Percentiles rank a stretch among this genome's conserved stretches.
These are phyloP conservation scores for Bungarus multicinctus DNA, from an alignment of 2,113 vertebrate genomes.

Conservation along the genomic window DNA sequence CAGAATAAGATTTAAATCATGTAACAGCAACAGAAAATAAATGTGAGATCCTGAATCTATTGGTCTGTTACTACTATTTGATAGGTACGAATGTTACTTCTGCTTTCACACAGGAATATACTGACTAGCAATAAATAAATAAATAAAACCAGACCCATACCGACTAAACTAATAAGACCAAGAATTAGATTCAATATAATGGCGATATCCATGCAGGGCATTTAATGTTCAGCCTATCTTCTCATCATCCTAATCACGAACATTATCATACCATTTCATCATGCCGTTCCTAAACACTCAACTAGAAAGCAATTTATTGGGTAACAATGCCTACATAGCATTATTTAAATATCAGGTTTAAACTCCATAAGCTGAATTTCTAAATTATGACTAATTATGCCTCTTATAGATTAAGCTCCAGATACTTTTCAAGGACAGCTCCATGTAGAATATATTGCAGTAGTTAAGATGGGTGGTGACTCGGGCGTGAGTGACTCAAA, in stretches of 20 bases:
- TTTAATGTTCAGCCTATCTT: not conserved
- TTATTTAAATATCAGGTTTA: not conserved
- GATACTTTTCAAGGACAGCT: not conserved
- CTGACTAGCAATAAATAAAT: not conserved
- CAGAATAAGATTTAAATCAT: constrained; percentile 4
- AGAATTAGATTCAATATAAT: not conserved
- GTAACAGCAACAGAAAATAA: not conserved
- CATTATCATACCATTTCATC: not conserved
- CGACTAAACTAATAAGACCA: constrained; percentile 1
- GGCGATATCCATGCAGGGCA: not conserved
- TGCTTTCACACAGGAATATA: not conserved
- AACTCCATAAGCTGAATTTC: not conserved
- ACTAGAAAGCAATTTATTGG: not conserved
- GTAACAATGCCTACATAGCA: not conserved
- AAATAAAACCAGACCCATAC: not conserved
- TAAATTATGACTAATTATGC: not conserved
- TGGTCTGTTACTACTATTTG: not conserved
- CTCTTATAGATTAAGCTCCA: no score
- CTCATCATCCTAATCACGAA: not conserved
- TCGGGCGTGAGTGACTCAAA: not conserved
- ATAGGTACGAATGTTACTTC: not conserved
- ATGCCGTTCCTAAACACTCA: constrained; percentile 1
- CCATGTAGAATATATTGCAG: not conserved
- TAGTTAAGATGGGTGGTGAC: not conserved
- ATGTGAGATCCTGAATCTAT: not conserved